phyloP scores from a whole-genome alignment of 2,888 invertebrate species.

The Tenodera sinensis region DNA sequence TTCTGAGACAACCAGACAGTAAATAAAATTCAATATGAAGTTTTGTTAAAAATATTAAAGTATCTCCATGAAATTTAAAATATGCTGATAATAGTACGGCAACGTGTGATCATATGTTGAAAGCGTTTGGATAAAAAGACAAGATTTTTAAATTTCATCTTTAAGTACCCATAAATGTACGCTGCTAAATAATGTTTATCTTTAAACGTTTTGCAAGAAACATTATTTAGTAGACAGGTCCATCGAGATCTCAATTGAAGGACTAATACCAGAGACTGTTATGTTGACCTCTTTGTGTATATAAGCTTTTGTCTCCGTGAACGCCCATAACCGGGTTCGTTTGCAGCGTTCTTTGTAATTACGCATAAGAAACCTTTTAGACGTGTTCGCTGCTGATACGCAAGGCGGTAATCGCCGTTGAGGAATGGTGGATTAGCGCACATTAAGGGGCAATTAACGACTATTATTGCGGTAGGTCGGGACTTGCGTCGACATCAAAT shows the following conservation, averaged over 20 bases:
- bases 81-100: no score
- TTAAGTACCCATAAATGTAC: no score
- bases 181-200: background rate
- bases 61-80: no score
- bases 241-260: background rate
- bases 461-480: conserved; percentile 24
- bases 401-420: conserved; percentile 13
- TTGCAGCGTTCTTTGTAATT: background rate
- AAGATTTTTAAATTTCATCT: no score
- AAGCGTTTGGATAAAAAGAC: no score
- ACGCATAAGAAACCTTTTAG: conserved; percentile 10
- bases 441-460: conserved; percentile 23
- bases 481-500: conserved; percentile 3
- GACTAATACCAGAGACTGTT: background rate
- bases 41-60: no score
- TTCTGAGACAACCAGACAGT: no score
- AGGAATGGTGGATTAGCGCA: conserved; percentile 8
- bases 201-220: background rate
- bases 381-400: conserved; percentile 10
- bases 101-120: no score
- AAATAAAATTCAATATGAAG: no score
- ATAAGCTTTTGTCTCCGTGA: background rate
- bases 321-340: background rate
- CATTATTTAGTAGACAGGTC: background rate
- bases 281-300: background rate